These are phyloP conservation scores for Gobio gobio DNA, from an alignment of 2,113 vertebrate genomes.

Conservation along the genomic window DNA sequence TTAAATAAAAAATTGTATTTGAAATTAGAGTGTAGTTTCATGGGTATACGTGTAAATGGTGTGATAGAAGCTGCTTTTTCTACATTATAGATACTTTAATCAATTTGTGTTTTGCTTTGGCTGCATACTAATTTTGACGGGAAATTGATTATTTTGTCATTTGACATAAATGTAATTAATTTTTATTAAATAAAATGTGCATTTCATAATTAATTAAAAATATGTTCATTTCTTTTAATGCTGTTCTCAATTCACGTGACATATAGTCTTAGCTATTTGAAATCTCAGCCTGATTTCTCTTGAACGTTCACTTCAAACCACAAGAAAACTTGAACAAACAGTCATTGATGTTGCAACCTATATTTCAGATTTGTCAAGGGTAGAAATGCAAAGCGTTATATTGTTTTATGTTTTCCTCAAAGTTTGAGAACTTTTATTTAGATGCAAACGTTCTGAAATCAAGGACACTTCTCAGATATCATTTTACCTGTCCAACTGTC, in stretches of 20 bases:
- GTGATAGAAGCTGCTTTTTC: background rate
- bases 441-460: conserved; percentile 67
- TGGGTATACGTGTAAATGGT: background rate
- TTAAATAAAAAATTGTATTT: background rate
- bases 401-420: conserved; percentile 64
- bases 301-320: conserved; percentile 11
- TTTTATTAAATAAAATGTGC: background rate
- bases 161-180: background rate
- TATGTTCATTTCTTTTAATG: conserved; percentile 20
- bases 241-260: background rate
- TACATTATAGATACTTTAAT: conserved; percentile 44
- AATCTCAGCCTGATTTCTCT: conserved; percentile 6
- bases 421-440: conserved; percentile 71
- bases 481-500: conserved; percentile 70
- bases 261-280: background rate
- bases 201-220: conserved; percentile 29
- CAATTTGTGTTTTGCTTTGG: conserved; percentile 55
- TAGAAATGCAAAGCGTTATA: conserved; percentile 8
- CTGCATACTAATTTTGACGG: conserved; percentile 12
- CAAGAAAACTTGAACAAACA: conserved; percentile 43
- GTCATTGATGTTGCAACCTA: conserved; percentile 58
- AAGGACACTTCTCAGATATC: conserved; percentile 70
- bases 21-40: background rate
- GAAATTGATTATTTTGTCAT: background rate
- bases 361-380: conserved; percentile 21